Evolutionary conservation across 2,113 vertebrate species (phyloP), one percentile per base, ranked within the genome.

Genomic region (Microcebus ravelobensis): DNA sequence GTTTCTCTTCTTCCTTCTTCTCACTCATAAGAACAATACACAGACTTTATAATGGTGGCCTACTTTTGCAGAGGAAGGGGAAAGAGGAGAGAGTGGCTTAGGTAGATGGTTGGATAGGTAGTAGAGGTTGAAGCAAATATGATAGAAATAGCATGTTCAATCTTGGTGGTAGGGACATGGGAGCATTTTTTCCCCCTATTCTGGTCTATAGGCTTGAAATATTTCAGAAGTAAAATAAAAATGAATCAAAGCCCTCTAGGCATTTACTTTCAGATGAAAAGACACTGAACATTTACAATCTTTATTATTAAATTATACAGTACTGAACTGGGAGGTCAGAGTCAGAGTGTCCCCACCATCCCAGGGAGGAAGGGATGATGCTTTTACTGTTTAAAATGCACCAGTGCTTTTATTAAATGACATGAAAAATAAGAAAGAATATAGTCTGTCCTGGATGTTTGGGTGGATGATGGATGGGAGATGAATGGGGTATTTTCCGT

Each of bases 211-310:
- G 48, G 9, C n/a, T 94, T 87, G n/a, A 87, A 87, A 84, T 74
- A 52, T 68, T 88, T 92, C 50, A 90, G 74, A 92, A 83, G 68
- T 71, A 73, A 87, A 92, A 90, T 94, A 70, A 80, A 80, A 87
- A 77, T 76, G 27, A 52, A 36, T 90, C 70, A 92, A 89, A 89
- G 2, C n/a, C 73, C 86, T 92, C 74, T 79, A 90, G 76, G 8
- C n/a, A 18, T 81, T 91, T 84, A 91, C 20, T 91, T 93, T 74
- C 27, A 61, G 82, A 57, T 76, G 61, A 80, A 93, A 36, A 90
- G 90, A 80, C 57, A 74, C 34, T 55, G 80, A 80, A 68, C 21
- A n/a, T 59, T 92, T 59, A 83, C 10, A 8, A 59, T 36, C 17
- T 90, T 76, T 94, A n/a, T 39, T 48, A 94, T 87, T 87, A 84